Conservation (phyloP, 2,797 vertebrate genomes). For the Sebastes minor region DNA sequence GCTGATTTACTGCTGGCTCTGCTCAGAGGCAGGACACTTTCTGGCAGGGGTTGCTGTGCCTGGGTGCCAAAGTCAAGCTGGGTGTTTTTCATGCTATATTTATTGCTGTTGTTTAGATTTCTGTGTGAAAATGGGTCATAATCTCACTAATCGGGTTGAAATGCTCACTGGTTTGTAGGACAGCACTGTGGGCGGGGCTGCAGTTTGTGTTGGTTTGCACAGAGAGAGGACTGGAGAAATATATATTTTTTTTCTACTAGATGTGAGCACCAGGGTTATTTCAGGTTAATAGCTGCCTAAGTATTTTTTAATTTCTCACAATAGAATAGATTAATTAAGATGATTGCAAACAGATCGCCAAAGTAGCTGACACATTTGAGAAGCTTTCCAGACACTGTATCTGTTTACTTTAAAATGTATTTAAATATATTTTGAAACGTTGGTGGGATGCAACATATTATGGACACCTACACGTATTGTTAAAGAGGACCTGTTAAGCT, state of each 20-base stretch:
- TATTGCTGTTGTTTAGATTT: constrained; percentile 37
- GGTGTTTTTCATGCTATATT: constrained; percentile 33
- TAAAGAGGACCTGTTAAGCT: too few relatives aligned
- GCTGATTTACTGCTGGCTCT: constrained; percentile 31
- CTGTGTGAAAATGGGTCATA: constrained; percentile 23
- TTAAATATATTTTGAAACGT: neutral
- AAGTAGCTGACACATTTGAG: neutral
- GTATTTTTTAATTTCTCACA: neutral
- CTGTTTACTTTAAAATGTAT: neutral
- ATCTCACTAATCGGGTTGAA: constrained; percentile 42
- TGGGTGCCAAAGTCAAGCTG: constrained; percentile 38
- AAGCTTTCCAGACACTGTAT: neutral
- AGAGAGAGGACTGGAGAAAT: neutral
- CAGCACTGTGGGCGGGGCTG: neutral
- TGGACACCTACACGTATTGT: neutral
- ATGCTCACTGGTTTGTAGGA: constrained; percentile 1
- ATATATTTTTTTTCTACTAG: neutral
- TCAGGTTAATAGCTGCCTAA: neutral
- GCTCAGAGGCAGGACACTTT: constrained; percentile 10
- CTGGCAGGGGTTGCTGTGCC: constrained; percentile 18
- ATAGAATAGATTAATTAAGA: neutral
- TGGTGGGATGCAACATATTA: neutral
- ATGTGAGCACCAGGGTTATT: neutral
- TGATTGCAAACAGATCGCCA: neutral
- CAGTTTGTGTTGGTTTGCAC: neutral